These are phyloP conservation scores for Artemisiospiza belli DNA, from an alignment of 2,113 vertebrate genomes.

Conservation along the genomic window DNA sequence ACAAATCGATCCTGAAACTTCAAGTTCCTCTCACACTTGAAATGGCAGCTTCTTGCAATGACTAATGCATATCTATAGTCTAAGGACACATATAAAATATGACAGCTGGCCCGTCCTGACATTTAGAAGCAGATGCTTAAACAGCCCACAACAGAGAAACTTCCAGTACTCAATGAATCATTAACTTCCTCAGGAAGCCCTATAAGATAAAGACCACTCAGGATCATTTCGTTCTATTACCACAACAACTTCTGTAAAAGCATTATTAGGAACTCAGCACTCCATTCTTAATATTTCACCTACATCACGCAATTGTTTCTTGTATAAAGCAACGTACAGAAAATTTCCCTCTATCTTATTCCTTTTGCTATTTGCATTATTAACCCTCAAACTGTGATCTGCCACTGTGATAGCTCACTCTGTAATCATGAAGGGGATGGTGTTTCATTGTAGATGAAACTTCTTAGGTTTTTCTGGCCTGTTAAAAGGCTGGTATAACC, in stretches of 20 bases:
- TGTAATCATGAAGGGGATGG: background rate
- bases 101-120: slow-evolving; percentile 1
- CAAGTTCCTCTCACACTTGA: background rate
- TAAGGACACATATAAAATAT: background rate
- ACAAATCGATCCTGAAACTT: background rate
- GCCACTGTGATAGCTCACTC: background rate
- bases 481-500: background rate
- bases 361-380: background rate
- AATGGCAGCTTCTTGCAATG: background rate
- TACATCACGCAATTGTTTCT: background rate
- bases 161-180: background rate
- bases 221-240: background rate
- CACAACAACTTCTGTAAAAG: background rate
- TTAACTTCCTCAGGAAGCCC: background rate
- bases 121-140: slow-evolving; percentile 25
- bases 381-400: background rate
- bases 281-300: background rate
- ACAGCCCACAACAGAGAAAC: background rate
- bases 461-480: background rate
- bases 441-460: background rate
- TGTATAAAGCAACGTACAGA: background rate
- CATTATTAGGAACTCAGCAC: background rate
- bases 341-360: background rate
- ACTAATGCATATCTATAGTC: background rate
- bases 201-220: background rate